A percentile compares a stretch with the other conserved stretches of the same genome.
Conservation (phyloP, 2,888 invertebrate genomes). For the Sinelater perroti region DNA sequence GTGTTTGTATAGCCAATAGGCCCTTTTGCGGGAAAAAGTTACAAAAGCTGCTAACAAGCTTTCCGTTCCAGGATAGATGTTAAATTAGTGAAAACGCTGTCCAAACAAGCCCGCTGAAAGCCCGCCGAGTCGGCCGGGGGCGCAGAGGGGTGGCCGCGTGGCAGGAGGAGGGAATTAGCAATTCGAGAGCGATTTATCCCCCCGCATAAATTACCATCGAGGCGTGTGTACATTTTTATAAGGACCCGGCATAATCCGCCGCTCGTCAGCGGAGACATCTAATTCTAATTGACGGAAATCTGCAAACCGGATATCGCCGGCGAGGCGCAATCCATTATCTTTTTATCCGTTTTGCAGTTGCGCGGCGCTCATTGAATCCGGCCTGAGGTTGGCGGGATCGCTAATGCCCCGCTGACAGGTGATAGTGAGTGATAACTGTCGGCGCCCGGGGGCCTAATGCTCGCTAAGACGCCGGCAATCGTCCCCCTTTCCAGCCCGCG, state of each 20-base stretch:
- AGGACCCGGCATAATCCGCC: slow-evolving; percentile 49
- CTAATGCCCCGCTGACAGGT: slow-evolving; percentile 42
- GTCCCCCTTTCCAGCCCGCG: slow-evolving; percentile 5
- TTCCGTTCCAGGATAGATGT: too few relatives aligned
- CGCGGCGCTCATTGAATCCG: slow-evolving; percentile 36
- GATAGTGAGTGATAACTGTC: slow-evolving; percentile 40
- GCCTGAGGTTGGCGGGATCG: slow-evolving; percentile 40
- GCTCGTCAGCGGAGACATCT: slow-evolving; percentile 50
- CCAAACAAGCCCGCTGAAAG: too few relatives aligned
- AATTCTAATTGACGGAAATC: slow-evolving; percentile 47
- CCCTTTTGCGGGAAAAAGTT: too few relatives aligned
- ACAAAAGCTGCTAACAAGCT: too few relatives aligned
- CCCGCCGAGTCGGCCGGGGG: too few relatives aligned
- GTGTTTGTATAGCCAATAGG: too few relatives aligned
- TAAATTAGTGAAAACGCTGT: too few relatives aligned
- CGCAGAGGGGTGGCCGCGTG: slow-evolving; percentile 22
- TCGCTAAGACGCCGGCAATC: slow-evolving; percentile 28
- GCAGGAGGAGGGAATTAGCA: slow-evolving; percentile 29
- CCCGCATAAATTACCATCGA: slow-evolving; percentile 51
- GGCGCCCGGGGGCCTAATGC: slow-evolving; percentile 28
- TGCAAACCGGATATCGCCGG: slow-evolving; percentile 34
- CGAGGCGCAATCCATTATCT: slow-evolving; percentile 44
- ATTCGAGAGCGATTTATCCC: slow-evolving; percentile 49
- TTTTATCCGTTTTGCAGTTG: slow-evolving; percentile 41
- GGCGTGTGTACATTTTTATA: slow-evolving; percentile 51